Evolutionary conservation across 2,888 invertebrate genomes (phyloP).

Genomic region (Drosophila putrida): DNA sequence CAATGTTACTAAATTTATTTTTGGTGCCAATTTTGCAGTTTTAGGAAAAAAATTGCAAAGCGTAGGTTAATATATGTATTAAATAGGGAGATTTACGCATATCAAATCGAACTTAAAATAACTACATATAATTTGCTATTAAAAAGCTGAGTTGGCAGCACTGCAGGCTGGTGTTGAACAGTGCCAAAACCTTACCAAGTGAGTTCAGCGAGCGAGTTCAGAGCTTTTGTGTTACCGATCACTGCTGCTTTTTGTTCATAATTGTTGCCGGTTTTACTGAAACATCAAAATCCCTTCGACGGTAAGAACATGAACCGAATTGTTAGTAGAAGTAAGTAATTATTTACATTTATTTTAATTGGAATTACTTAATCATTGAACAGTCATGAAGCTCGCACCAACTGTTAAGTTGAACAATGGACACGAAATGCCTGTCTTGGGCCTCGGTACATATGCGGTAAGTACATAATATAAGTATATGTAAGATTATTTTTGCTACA

Average conservation of each 20-base stretch:
- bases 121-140: no score
- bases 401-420: constrained; percentile 87
- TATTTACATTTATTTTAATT: neutral
- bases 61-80: no score
- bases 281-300: neutral
- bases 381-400: constrained; percentile 77
- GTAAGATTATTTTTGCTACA: neutral
- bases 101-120: no score
- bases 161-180: neutral
- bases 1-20: no score
- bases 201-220: neutral
- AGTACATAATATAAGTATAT: constrained; percentile 44
- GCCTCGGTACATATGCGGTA: constrained; percentile 89
- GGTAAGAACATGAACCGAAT: constrained; percentile 19
- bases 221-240: constrained; percentile 3
- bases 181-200: neutral
- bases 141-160: no score
- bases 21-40: no score
- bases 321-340: constrained; percentile 13
- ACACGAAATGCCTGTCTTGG: constrained; percentile 87
- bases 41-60: no score
- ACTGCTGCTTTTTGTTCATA: constrained; percentile 1
- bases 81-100: no score
- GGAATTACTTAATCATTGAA: neutral
- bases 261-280: constrained; percentile 4